Evolutionary conservation across 2,888 invertebrate genomes (phyloP).

Genomic region (Tubiluchus corallicola): DNA sequence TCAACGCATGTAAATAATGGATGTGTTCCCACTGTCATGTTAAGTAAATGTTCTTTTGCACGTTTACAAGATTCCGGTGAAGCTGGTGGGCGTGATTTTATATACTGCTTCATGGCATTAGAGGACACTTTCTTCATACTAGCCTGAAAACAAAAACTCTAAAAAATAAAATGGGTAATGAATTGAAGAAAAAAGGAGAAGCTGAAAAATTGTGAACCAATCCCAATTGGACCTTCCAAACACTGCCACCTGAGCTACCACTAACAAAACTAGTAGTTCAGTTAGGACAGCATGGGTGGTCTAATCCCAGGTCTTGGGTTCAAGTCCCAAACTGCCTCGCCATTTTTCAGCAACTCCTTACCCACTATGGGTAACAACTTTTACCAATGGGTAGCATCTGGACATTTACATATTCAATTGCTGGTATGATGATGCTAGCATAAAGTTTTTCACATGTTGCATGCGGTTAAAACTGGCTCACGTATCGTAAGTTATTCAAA

Average conservation of each 20-base stretch:
- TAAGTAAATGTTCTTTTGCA: slow-evolving; percentile 40
- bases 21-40: slow-evolving; percentile 9
- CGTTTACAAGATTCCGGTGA: slow-evolving; percentile 72
- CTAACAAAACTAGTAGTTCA: background rate
- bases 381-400: too few relatives aligned
- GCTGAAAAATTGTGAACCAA: background rate
- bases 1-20: slow-evolving; percentile 11
- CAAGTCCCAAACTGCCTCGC: too few relatives aligned
- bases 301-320: too few relatives aligned
- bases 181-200: background rate
- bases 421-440: too few relatives aligned
- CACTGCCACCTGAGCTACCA: too few relatives aligned
- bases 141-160: slow-evolving; percentile 29
- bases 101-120: slow-evolving; percentile 80
- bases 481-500: too few relatives aligned
- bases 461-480: too few relatives aligned
- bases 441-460: too few relatives aligned
- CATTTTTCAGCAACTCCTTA: too few relatives aligned
- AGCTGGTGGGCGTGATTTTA: slow-evolving; percentile 66
- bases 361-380: too few relatives aligned
- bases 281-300: too few relatives aligned
- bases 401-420: too few relatives aligned
- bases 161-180: background rate
- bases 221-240: background rate
- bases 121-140: slow-evolving; percentile 50